phyloP scores from a whole-genome alignment of 2,113 vertebrate genomes.

The Empidonax alnorum region DNA sequence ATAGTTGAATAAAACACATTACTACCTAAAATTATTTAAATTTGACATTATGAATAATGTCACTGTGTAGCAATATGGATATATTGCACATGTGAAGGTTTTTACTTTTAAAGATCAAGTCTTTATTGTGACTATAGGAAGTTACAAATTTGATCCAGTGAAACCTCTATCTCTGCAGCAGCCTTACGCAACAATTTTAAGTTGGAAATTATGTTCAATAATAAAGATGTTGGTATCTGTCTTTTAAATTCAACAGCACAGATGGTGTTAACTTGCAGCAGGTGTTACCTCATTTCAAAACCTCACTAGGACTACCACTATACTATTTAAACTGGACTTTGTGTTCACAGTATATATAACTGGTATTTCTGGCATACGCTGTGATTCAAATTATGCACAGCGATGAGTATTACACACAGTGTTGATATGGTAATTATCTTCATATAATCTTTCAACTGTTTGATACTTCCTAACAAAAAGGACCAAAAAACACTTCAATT shows the following conservation, averaged over 20 bases:
- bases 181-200: background rate
- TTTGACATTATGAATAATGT: background rate
- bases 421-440: background rate
- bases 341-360: background rate
- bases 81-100: background rate
- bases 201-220: background rate
- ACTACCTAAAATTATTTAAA: background rate
- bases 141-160: background rate
- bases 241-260: background rate
- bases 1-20: background rate
- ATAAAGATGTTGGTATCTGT: background rate
- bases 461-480: background rate
- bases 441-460: background rate
- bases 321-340: background rate
- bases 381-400: background rate
- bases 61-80: background rate
- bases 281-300: background rate
- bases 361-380: background rate
- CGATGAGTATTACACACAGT: background rate
- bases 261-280: background rate
- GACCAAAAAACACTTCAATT: background rate
- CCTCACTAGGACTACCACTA: background rate
- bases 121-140: background rate
- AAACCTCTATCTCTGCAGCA: background rate
- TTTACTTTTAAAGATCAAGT: background rate